phyloP scores from a whole-genome alignment of 2,888 invertebrate species.

The Idaea straminata region DNA sequence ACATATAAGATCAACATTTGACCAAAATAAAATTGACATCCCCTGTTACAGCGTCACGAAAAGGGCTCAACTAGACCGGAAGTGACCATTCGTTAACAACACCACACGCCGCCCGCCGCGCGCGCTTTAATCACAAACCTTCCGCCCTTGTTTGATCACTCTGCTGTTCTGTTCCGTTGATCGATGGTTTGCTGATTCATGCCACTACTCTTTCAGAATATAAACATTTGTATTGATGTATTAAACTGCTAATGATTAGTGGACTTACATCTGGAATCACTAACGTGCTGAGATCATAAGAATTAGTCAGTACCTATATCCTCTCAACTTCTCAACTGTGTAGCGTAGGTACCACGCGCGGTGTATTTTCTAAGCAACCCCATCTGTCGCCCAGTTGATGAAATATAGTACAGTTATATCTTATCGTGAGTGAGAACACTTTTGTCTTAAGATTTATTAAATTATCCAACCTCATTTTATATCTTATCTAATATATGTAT shows the following conservation, averaged over 20 bases:
- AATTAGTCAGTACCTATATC: too few relatives aligned
- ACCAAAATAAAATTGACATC: neutral
- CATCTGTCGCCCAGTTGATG: too few relatives aligned
- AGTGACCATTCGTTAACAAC: conserved; percentile 17
- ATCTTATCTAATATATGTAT: too few relatives aligned
- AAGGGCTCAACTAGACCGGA: conserved; percentile 19
- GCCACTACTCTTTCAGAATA: neutral
- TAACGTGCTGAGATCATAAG: too few relatives aligned
- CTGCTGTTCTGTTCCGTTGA: neutral
- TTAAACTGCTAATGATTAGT: neutral
- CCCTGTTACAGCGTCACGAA: conserved; percentile 13
- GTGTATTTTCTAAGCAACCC: too few relatives aligned
- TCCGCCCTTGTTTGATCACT: neutral
- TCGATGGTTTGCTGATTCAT: neutral
- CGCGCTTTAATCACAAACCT: conserved; percentile 4
- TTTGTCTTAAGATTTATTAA: too few relatives aligned
- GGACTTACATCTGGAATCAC: too few relatives aligned
- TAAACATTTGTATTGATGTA: neutral
- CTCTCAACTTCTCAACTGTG: too few relatives aligned
- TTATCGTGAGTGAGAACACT: too few relatives aligned
- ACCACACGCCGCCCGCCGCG: neutral
- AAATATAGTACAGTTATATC: too few relatives aligned
- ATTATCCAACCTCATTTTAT: too few relatives aligned
- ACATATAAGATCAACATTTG: conserved; percentile 6
- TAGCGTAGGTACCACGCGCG: too few relatives aligned